A percentile compares a stretch with the other conserved stretches of the same genome.
Conservation (phyloP, 2,888 invertebrate genomes). For the Drosophila tripunctata region DNA sequence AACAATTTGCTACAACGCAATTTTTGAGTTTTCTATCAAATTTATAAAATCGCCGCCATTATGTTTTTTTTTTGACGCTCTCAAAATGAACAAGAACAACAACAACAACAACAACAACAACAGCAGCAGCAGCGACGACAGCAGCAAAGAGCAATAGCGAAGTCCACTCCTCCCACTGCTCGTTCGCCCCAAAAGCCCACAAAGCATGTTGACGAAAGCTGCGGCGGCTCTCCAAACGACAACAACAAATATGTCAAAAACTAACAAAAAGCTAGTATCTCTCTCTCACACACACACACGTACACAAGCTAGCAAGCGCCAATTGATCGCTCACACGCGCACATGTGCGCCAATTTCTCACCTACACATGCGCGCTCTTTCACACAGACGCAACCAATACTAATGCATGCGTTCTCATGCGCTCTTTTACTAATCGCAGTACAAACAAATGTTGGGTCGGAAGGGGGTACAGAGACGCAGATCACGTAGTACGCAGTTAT, state of each 20-base stretch:
- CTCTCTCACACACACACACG: constrained; percentile 25
- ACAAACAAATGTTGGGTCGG: constrained; percentile 20
- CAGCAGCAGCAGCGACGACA: constrained; percentile 4
- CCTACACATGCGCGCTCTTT: constrained; percentile 60
- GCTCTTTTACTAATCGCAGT: constrained; percentile 60
- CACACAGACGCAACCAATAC: constrained; percentile 36
- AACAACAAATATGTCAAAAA: constrained; percentile 75
- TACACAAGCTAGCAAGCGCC: constrained; percentile 49
- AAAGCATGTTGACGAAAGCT: constrained; percentile 38
- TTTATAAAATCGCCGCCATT: constrained; percentile 73
- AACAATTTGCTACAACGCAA: constrained; percentile 79
- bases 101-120: constrained; percentile 29
- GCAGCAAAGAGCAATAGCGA: constrained; percentile 43
- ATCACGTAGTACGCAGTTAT: constrained; percentile 53
- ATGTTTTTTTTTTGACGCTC: constrained; percentile 61
- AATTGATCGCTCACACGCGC: constrained; percentile 70
- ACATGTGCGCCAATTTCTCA: constrained; percentile 71
- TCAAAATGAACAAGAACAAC: constrained; percentile 26
- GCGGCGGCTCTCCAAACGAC: constrained; percentile 45
- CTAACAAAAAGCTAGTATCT: constrained; percentile 64
- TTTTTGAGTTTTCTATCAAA: constrained; percentile 71
- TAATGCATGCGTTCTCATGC: constrained; percentile 22
- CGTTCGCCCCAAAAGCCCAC: constrained; percentile 40
- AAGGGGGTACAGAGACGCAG: constrained; percentile 20
- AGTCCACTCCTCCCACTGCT: constrained; percentile 69